phyloP scores from a whole-genome alignment of 2,113 vertebrate genomes.

The Sinocyclocheilus grahami region DNA sequence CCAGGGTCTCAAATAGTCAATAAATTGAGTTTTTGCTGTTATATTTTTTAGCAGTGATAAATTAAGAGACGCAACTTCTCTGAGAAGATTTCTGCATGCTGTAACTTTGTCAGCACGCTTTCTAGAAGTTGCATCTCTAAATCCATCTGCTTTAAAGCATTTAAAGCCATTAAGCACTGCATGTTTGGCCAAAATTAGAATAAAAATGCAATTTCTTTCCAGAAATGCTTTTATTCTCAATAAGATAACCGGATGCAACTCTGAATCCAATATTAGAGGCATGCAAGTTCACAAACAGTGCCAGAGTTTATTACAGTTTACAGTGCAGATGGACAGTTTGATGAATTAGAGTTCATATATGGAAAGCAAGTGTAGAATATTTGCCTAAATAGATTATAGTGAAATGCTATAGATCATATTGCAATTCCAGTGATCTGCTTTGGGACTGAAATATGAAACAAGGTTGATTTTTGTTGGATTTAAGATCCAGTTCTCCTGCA shows the following conservation, averaged over 20 bases:
- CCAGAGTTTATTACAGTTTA: conserved; percentile 1
- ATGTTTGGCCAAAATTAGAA: not conserved
- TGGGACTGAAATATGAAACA: conserved; percentile 3
- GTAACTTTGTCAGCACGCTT: not conserved
- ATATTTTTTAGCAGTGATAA: not conserved
- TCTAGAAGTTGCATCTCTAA: not conserved
- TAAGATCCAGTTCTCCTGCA: not conserved
- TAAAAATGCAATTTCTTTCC: not conserved
- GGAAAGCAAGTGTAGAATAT: not conserved
- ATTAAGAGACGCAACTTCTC: not conserved
- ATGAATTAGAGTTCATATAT: not conserved
- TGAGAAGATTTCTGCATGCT: not conserved
- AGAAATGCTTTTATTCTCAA: not conserved
- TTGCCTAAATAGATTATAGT: not conserved
- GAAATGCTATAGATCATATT: not conserved
- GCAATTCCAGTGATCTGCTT: not conserved
- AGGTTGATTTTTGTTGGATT: not conserved
- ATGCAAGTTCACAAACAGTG: not conserved
- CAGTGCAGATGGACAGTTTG: not conserved
- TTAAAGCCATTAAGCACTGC: not conserved
- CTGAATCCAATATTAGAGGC: not conserved
- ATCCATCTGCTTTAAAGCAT: not conserved
- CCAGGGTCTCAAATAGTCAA: not conserved
- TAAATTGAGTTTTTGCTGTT: not conserved
- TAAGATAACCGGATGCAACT: not conserved